Evolutionary conservation across 2,113 vertebrate genomes (phyloP).

Genomic region (Calonectris borealis): DNA sequence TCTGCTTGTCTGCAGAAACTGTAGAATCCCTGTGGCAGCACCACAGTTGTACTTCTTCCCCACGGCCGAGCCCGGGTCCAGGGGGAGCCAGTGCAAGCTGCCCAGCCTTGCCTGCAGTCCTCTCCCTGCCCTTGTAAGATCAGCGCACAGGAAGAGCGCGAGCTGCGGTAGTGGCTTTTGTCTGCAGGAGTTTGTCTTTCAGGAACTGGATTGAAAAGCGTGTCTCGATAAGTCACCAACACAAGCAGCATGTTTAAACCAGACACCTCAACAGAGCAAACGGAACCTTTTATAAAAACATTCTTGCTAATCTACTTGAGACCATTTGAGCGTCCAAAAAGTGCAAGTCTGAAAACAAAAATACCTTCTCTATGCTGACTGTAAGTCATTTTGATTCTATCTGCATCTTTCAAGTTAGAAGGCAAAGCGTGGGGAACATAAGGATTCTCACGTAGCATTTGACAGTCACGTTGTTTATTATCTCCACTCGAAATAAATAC

Average conservation of each 20-base stretch:
- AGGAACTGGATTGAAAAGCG: background rate
- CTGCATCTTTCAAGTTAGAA: background rate
- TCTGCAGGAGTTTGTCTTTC: background rate
- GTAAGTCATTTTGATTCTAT: background rate
- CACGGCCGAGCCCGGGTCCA: background rate
- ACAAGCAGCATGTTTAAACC: background rate
- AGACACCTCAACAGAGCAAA: background rate
- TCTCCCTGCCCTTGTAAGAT: background rate
- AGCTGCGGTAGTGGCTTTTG: background rate
- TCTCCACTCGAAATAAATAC: background rate
- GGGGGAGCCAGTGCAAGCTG: background rate
- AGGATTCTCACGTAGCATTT: background rate
- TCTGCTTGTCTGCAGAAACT: background rate
- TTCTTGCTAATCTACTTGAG: constrained; percentile 5
- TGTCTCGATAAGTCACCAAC: background rate
- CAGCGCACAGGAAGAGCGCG: background rate
- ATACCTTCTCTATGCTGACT: background rate
- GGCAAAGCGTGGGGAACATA: background rate
- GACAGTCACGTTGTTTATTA: background rate
- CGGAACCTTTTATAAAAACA: background rate
- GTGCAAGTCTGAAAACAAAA: background rate
- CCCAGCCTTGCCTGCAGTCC: background rate
- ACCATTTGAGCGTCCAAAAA: background rate
- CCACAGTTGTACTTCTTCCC: background rate
- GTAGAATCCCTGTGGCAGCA: background rate